Conservation (phyloP, 2,797 vertebrate genomes). For the Lacerta agilis region DNA sequence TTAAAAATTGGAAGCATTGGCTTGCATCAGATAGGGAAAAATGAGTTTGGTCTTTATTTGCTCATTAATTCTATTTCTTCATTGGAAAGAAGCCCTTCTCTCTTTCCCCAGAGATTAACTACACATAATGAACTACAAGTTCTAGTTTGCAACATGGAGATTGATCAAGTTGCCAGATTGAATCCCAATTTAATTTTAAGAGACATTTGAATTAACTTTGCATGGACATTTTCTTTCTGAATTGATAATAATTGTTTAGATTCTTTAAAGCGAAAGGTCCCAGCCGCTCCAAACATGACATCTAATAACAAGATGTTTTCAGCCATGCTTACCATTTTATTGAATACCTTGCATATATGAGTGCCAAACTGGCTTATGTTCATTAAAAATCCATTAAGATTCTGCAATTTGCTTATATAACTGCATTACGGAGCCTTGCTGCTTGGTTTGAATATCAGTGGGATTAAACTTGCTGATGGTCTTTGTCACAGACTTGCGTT, state of each 20-base stretch:
- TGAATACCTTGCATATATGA: conserved; percentile 18
- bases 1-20: not conserved
- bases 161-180: conserved; percentile 22
- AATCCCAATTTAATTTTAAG: conserved; percentile 36
- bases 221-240: conserved; percentile 11
- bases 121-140: conserved; percentile 32
- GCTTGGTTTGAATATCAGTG: not conserved
- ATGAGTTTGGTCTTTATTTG: conserved; percentile 10
- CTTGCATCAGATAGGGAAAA: not conserved
- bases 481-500: not conserved
- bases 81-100: not conserved
- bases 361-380: conserved; percentile 1
- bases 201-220: conserved; percentile 33
- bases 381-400: conserved; percentile 3
- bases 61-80: conserved; percentile 24
- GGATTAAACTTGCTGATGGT: too few relatives aligned
- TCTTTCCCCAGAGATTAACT: conserved; percentile 12
- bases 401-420: not conserved
- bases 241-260: conserved; percentile 26
- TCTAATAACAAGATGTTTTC: not conserved
- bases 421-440: not conserved
- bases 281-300: not conserved
- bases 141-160: conserved; percentile 13
- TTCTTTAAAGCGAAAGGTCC: not conserved
- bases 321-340: conserved; percentile 9